Evolutionary conservation across 2,888 invertebrate genomes (phyloP), one percentile per base, ranked within the genome.

Genomic region (Netelia melanura): DNA sequence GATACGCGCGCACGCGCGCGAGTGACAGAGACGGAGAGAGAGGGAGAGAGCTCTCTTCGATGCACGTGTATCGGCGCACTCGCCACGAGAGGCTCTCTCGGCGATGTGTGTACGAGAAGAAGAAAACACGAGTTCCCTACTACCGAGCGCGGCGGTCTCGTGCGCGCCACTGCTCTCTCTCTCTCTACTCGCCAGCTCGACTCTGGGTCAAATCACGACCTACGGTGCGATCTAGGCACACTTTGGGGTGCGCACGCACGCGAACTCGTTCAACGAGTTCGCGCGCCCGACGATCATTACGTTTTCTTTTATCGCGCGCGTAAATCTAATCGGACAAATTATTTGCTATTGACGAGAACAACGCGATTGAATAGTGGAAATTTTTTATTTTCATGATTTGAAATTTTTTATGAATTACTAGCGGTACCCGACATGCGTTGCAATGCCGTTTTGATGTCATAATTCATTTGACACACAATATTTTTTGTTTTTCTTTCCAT

Each of bases 141-240:
- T 14, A 3, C 14, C 14, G 48, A 48, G 48, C 11, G 48, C 14
- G 48, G 48, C 10, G 14, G 3, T 48, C 48, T 48, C 48, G 48
- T 48, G 48, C 11, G 10, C 48, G 14, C 14, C 14, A 14, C 48
- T 48, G 38, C 6, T 38, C 21, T 21, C 21, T 21, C 6, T 38
- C 38, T 38, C 38, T 38, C 38, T 38, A 5, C 79, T 84, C 87
- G 86, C 85, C 83, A 43, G 70, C 21, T 17, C 17, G 91, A 91
- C 89, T 92, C 89, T 92, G 89, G 92, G 92, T 92, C 92, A 90
- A 92, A 87, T 87, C 90, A 82, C 89, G 92, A 92, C 91, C 92
- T 91, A 91, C 89, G 91, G 77, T 88, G 87, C 85, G 68, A 23
- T 48, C 61, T 74, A 83, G 81, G 81, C 84, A 84, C 86, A 86